Percentiles rank a stretch among this genome's conserved stretches.
phyloP scores from a whole-genome alignment of 2,113 vertebrate genomes.

The Butastur rufipennis region DNA sequence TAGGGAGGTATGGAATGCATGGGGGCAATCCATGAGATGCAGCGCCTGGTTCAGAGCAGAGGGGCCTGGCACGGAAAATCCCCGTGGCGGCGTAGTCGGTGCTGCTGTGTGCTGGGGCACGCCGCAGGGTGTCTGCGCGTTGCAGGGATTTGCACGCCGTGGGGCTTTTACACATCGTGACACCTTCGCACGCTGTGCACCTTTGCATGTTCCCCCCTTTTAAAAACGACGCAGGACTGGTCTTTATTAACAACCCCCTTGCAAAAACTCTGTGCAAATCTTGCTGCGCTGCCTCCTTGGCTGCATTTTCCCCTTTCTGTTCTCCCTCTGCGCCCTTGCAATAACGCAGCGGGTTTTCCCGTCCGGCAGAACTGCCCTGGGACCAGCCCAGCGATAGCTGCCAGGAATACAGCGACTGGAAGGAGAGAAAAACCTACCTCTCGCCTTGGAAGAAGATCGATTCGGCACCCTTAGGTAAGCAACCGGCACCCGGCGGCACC shows the following conservation, averaged over 20 bases:
- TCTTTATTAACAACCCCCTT: background rate
- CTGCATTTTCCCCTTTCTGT: rapidly evolving
- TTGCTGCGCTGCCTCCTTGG: background rate
- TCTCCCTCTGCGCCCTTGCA: rapidly evolving
- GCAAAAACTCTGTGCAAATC: background rate
- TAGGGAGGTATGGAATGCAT: background rate
- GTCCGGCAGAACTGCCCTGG: conserved; percentile 89
- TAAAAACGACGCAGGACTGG: rapidly evolving
- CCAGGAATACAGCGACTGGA: conserved; percentile 95
- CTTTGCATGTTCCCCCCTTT: background rate
- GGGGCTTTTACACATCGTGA: background rate
- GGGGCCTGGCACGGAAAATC: background rate
- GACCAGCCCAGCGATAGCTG: conserved; percentile 93
- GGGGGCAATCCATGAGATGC: no score
- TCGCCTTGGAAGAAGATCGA: conserved; percentile 96
- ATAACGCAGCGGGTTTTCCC: background rate
- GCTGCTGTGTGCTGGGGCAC: background rate
- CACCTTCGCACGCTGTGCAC: no score
- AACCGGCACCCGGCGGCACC: background rate
- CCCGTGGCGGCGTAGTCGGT: rapidly evolving
- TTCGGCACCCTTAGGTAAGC: conserved; percentile 75
- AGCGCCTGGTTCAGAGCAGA: background rate
- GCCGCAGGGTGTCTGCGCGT: background rate
- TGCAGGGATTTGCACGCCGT: background rate
- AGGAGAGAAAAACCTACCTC: conserved; percentile 90